Base-by-base conservation (phyloP, 2,888 invertebrate genomes). In the Rotaria macrura region DNA sequence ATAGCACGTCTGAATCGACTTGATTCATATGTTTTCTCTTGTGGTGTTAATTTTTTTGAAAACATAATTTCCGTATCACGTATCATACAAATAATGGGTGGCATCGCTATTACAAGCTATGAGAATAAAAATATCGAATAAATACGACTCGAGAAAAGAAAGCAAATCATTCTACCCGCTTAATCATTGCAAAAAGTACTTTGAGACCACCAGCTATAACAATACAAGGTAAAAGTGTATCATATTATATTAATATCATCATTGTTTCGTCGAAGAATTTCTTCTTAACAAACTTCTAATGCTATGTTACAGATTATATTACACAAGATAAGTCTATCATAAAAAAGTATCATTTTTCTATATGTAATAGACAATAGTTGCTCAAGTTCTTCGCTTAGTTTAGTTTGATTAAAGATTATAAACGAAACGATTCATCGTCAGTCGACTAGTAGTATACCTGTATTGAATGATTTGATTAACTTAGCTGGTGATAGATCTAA, bases 131-230 rank as follows among this genome's bases (percentile, higher is more conserved):
- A 49, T 9, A 49, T 12, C n/a, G 17, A 49, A 14, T 12, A 49
- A 49, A 14, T n/a, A n/a, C n/a, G 49, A 47, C 5, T 49, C 17
- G 49, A 49, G 14, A 49, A 49, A 17, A 49, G 14, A 49, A 49
- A 49, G 17, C 14, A 9, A 49, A 9, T 49, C 49, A 49, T 20
- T 25, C 25, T 12, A 79, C 79, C n/a, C 43, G 40, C 43, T 79
- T 79, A 43, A 79, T n/a, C 79, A 79, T 79, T n/a, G 79, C 79
- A n/a, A 79, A 79, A n/a, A 79, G 43, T 25, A 79, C 34, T 79
- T 79, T 79, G 3, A 79, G n/a, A 12, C 79, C 79, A 25, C 43
- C n/a, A 43, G 43, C 65, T 65, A 65, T 25, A 10, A 23, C 0
- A 52, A 52, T 5, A 23, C 14, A 49, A 17, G 17, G 17, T 12